Base-by-base conservation (phyloP, 1,140 invertebrate genomes). In the Drosophila hydei region DNA sequence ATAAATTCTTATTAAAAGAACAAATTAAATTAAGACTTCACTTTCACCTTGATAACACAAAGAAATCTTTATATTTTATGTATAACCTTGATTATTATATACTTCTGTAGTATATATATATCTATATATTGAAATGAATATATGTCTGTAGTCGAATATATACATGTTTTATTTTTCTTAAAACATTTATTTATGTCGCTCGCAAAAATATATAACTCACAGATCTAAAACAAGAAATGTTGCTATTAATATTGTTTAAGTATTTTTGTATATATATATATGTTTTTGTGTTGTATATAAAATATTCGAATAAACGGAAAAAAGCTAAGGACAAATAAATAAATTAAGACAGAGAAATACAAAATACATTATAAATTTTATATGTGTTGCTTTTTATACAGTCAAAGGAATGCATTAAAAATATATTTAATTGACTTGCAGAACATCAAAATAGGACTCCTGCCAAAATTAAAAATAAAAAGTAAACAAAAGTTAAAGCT, bases 321-420 rank as follows among this genome's bases (percentile, higher is more conserved):
- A 42, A 70, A 48, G 23, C 52, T 72, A 54, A 84, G 75, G 75
- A 81, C 71, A 84, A 69, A 69, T 38, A 68, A 72, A 75, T 84
- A 75, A 84, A 84, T 75, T 54, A 12, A 48, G 50, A 51, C 42
- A 68, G 54, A 55, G 30, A 40, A 38, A 71, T 40, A 47, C 12
- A 23, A 30, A 27, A 30, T 33, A 14, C 14, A n/a, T 4, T 33
- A 8, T 4, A 25, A 33, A 27, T 16, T 52, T 45, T 14, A 27
- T 16, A 16, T 9, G 6, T 51, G 2, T 27, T 48, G 3, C 4
- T 27, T 16, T 48, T 27, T 23, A 4, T 12, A 18, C 40, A 23
- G 23, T 16, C 21, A 42, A 55, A 47, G 27, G 12, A 43, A 63
- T 55, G 42, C 23, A 42, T 63, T 40, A 42, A 63, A 54, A 27